A percentile compares a stretch with the other conserved stretches of the same genome.
Evolutionary conservation across 2,113 vertebrate species (phyloP).

Genomic region (Gobius niger): DNA sequence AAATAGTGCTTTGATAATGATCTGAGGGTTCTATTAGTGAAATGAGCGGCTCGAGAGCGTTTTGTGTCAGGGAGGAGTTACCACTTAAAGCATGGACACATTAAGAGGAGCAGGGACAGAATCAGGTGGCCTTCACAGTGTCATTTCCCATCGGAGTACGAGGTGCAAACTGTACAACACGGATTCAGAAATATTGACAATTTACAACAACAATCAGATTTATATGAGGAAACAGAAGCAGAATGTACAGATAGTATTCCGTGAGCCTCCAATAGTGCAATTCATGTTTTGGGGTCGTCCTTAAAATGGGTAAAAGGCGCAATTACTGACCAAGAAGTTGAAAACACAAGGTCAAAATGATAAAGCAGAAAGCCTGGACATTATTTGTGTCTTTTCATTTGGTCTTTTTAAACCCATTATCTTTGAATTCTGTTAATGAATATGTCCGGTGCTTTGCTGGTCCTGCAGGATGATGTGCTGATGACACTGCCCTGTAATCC

Average conservation of each 20-base stretch:
- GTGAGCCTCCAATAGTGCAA: no score
- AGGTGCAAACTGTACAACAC: slow-evolving; percentile 25
- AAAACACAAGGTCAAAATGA: neutral
- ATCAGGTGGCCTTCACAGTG: slow-evolving; percentile 77
- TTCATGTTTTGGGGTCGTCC: no score
- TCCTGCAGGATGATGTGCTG: no score
- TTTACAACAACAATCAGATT: neutral
- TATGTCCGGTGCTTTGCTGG: neutral
- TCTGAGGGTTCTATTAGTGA: slow-evolving; percentile 93
- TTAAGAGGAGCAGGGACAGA: slow-evolving; percentile 73
- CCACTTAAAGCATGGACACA: slow-evolving; percentile 77
- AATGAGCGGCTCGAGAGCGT: slow-evolving; percentile 85
- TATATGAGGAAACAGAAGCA: no score
- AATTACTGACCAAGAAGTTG: neutral
- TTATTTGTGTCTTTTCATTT: neutral
- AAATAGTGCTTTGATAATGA: slow-evolving; percentile 99
- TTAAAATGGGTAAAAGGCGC: no score
- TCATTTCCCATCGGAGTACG: slow-evolving; percentile 55
- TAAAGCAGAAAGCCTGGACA: neutral
- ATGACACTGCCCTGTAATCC: neutral
- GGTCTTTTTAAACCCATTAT: no score
- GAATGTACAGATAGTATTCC: no score
- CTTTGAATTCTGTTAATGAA: neutral
- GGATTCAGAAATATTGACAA: slow-evolving; percentile 25
- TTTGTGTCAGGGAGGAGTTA: slow-evolving; percentile 79